Base-by-base conservation (phyloP, 2,797 vertebrate genomes). In the Lutjanus campechanus region DNA sequence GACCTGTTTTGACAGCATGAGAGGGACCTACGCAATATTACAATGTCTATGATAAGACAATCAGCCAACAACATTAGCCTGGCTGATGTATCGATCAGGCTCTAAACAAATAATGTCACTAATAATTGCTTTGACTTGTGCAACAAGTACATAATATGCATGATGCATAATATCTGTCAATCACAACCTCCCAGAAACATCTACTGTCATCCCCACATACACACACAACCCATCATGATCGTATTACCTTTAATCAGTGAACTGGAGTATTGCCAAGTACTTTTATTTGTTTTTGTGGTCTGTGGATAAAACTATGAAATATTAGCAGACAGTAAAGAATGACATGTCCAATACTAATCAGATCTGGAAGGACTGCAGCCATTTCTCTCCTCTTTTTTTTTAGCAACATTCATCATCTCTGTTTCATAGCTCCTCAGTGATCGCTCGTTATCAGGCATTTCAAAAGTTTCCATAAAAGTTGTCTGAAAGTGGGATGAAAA, bases 321-420 rank as follows among this genome's bases (percentile, higher is more conserved):
- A 65, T 19, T 40, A 53, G 12, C 66, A n/a, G 22, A 70, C n/a
- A 54, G 44, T 69, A 17, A 60, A 65, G 40, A 36, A 54, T 3
- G 43, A 17, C 54, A n/a, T 59, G 36, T 66, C n/a, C 22, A 9
- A 59, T 78, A 55, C 73, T 60, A 64, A 82, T 53, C 63, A 41
- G 11, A 71, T 79, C 56, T 58, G 15, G 22, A 43, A 50, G 13
- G 36, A 19, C 20, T 60, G 29, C 29, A 53, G 1, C 13, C 4
- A 19, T 74, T 41, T 55, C 4, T 50, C 10, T 16, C 46, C 15
- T 47, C 1, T 47, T 47, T 47, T 47, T 5, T 47, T 47, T 16
- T 16, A 15, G 46, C 46, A 61, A 3, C 12, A 63, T 69, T 44
- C 12, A 40, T 44, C 46, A 61, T 62, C 40, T 40, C 12, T 1